Percentiles rank a stretch among this genome's conserved stretches.
Conservation (phyloP, 2,113 vertebrate species). For the Felis catus region DNA sequence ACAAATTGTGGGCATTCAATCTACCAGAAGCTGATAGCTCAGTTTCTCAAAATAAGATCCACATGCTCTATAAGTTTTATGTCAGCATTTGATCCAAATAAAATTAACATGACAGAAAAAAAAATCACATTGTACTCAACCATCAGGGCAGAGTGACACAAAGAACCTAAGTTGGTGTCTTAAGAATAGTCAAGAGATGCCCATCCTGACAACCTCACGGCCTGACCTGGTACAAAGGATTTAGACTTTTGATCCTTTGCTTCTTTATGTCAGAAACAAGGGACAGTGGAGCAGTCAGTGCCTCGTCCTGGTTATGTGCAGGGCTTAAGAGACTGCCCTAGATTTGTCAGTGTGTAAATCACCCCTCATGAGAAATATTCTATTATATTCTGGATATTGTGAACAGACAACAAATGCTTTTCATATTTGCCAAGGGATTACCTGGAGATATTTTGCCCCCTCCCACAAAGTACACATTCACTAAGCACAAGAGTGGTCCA, state of each 20-base stretch:
- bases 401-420: not conserved
- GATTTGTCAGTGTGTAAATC: not conserved
- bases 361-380: not conserved
- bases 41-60: conserved; percentile 33
- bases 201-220: too few species aligned
- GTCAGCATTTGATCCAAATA: not conserved
- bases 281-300: not conserved
- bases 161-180: not conserved
- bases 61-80: not conserved
- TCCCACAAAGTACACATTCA: not conserved
- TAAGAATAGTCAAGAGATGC: not conserved
- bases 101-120: not conserved
- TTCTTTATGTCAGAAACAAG: not conserved
- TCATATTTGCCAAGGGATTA: not conserved
- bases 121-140: not conserved
- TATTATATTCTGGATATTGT: not conserved
- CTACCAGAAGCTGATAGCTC: not conserved
- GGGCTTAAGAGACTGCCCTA: not conserved
- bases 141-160: not conserved
- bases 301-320: not conserved
- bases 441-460: not conserved
- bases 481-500: not conserved
- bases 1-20: not conserved
- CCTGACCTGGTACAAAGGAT: not conserved
- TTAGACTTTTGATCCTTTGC: not conserved